phyloP scores from a whole-genome alignment of 2,888 invertebrate genomes.

The Micoletzkya japonica region DNA sequence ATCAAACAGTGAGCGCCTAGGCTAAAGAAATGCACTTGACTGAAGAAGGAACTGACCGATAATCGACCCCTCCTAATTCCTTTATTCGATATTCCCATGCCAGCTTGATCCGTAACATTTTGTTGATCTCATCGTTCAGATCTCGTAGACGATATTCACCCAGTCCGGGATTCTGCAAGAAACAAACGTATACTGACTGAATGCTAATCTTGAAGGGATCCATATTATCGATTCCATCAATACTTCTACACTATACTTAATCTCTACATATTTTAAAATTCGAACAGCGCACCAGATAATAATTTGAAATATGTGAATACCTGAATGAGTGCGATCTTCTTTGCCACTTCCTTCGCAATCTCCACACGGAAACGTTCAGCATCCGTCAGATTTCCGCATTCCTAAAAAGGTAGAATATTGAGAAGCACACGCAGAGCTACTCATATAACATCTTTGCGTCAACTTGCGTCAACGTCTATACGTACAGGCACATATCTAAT shows the following conservation, averaged over 20 bases:
- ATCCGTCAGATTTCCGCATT: conserved; percentile 86
- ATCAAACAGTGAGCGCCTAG: not conserved
- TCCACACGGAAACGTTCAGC: conserved; percentile 83
- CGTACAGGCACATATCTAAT: too few relatives aligned
- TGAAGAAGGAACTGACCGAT: conserved; percentile 46
- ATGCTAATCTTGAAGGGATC: not conserved
- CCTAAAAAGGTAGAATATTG: conserved; percentile 63
- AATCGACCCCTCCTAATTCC: conserved; percentile 89
- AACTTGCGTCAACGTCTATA: too few relatives aligned
- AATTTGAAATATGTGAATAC: too few relatives aligned
- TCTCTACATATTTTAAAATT: not conserved
- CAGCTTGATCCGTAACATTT: conserved; percentile 80
- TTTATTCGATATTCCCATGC: conserved; percentile 94
- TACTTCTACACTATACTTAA: not conserved
- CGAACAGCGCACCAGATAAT: too few relatives aligned
- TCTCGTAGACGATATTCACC: conserved; percentile 97
- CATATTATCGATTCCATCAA: not conserved
- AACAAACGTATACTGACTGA: not conserved
- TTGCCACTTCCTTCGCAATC: conserved; percentile 93
- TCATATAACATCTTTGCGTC: too few relatives aligned
- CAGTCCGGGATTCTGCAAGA: conserved; percentile 74
- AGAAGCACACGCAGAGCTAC: too few relatives aligned
- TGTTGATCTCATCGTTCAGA: conserved; percentile 98
- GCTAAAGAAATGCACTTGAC: conserved; percentile 71
- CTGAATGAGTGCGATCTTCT: conserved; percentile 98